Base-by-base conservation (phyloP, 2,888 invertebrate genomes). In the Caenorhabditis sinica region DNA sequence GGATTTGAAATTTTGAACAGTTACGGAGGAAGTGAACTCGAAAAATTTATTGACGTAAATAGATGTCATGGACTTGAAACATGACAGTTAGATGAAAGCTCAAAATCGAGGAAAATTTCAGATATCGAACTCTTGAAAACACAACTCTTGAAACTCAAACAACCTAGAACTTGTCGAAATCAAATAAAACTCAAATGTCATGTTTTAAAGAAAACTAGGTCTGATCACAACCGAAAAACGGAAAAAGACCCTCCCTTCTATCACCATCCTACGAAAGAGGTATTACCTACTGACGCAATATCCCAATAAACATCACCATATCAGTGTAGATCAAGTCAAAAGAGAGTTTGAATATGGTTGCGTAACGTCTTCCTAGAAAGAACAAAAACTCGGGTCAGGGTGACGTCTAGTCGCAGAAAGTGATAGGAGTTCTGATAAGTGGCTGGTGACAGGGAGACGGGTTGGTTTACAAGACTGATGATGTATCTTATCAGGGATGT, bases 281-380 rank as follows among this genome's bases (percentile, higher is more conserved):
- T 69, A 53, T 36, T 28, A 68, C 33, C 23, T n/a, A 4, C 40
- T 79, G 63, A 65, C 79, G 72, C 79, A 63, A 79, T 36, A 6
- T 1, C 4, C 8, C 15, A 71, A 65, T 60, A 45, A 79, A 63
- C 58, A 72, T 28, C 15, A 28, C 2, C 2, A 9, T 56, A 28
- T 56, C 28, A 28, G 15, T 56, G 11, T 9, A 11, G n/a, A 53
- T 53, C 53, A 23, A 13, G 23, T 45, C 45, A 49, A 40, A 51
- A 56, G 69, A 45, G 25, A 79, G 79, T 79, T 65, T 63, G 63
- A 69, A 77, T 79, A 28, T 17, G 11, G 72, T 79, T 71, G 43
- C 79, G 72, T 58, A 79, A 79, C 79, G 58, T 79, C 71, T 72
- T 71, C 65, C 30, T n/a, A n/a, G n/a, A n/a, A 61, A 49, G 25